Base-by-base conservation (phyloP, 1,140 invertebrate genomes). In the Plodia interpunctella region DNA sequence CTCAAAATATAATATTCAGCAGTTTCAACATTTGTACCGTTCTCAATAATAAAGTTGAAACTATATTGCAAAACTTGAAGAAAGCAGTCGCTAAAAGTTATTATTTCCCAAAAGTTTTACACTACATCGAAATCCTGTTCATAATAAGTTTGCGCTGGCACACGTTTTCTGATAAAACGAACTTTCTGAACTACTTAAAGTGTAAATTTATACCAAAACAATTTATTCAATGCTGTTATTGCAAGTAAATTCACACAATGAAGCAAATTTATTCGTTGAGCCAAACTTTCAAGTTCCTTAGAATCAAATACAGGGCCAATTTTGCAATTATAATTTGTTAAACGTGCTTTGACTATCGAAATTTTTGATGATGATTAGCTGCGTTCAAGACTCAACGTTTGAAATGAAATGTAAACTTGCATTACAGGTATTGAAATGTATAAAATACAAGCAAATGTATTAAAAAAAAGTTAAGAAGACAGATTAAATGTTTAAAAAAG, bases 201-300 rank as follows among this genome's bases (percentile, higher is more conserved):
- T 65, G 62, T 64, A 64, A 72, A 72, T 70, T 70, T 62, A 57
- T 63, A 62, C 49, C 55, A 54, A 59, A 51, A 72, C 65, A 72
- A 66, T 68, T 71, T 63, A 71, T 71, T 68, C 66, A 66, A 68
- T 68, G 68, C 57, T 65, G 57, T 65, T 74, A 68, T 71, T 63
- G 49, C 58, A 56, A 55, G 49, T 55, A 59, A 70, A 68, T 68
- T 68, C 66, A 60, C 60, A 68, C 60, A 68, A 66, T 63, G 50
- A 52, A 32, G 52, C 17, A 57, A 70, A 70, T 74, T 70, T 68
- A 74, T 68, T 63, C 63, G 59, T 59, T 59, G 54, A 19, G 19
- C 15, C 52, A 17, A 68, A 64, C 44, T 74, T 64, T 61, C 19
- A 49, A 68, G 55, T 55, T 57, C 38, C 21, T 19, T 18, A 53